These are phyloP conservation scores for Drosophila kanekoi DNA, from an alignment of 2,888 invertebrate genomes.

Conservation along the genomic window DNA sequence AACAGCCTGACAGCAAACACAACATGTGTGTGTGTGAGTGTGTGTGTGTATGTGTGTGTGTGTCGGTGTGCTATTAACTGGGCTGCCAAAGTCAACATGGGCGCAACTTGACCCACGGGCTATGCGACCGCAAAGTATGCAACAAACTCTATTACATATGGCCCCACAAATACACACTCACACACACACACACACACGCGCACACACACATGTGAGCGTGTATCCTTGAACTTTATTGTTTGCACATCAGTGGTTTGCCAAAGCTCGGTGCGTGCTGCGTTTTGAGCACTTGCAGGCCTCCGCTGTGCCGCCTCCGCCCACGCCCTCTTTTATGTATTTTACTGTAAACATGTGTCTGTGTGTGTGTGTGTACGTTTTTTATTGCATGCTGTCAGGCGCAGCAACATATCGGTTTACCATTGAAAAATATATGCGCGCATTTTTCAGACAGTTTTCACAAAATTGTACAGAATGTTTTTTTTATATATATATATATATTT, in stretches of 20 bases:
- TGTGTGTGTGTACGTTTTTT: slow-evolving; percentile 46
- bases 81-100: slow-evolving; percentile 64
- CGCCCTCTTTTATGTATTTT: slow-evolving; percentile 47
- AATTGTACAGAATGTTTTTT: slow-evolving; percentile 53
- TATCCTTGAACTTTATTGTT: slow-evolving; percentile 82
- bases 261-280: slow-evolving; percentile 63
- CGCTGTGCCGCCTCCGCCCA: slow-evolving; percentile 22
- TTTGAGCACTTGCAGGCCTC: slow-evolving; percentile 59
- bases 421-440: slow-evolving; percentile 66
- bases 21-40: background rate
- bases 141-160: slow-evolving; percentile 64
- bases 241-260: slow-evolving; percentile 77
- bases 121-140: slow-evolving; percentile 64
- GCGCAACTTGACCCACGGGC: slow-evolving; percentile 65
- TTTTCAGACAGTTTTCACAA: slow-evolving; percentile 76
- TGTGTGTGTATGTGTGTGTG: slow-evolving; percentile 2
- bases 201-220: slow-evolving; percentile 24
- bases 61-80: slow-evolving; percentile 50
- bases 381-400: slow-evolving; percentile 76
- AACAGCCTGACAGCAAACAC: slow-evolving; percentile 51
- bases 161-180: slow-evolving; percentile 17
- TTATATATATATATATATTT: slow-evolving; percentile 11
- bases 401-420: slow-evolving; percentile 76
- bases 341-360: slow-evolving; percentile 16
- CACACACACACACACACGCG: slow-evolving; percentile 27